A percentile compares a stretch with the other conserved stretches of the same genome.
These are phyloP conservation scores for Drosophila mauritiana DNA, from an alignment of 1,140 invertebrate species.

Conservation along the genomic window DNA sequence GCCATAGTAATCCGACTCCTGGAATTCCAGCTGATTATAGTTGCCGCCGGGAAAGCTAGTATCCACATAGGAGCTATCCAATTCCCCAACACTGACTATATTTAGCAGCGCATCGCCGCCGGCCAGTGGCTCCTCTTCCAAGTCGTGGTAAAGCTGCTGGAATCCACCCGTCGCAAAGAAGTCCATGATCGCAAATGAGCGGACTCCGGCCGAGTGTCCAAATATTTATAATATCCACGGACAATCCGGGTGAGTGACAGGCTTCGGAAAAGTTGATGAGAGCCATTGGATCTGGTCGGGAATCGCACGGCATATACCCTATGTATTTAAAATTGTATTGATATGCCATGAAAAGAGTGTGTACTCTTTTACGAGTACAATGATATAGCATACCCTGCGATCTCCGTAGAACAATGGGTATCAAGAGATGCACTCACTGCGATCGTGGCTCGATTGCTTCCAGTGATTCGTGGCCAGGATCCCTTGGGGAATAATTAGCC, in stretches of 20 bases:
- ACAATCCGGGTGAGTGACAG: background rate
- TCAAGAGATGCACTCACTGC: background rate
- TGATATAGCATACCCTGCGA: background rate
- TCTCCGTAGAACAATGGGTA: background rate
- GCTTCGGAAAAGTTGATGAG: background rate
- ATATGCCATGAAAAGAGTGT: no score
- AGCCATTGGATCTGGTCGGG: background rate
- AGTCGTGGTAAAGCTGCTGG: constrained; percentile 76
- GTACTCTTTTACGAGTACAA: no score
- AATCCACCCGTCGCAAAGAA: constrained; percentile 82
- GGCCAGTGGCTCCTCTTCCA: constrained; percentile 51
- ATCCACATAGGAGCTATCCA: constrained; percentile 48
- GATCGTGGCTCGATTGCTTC: constrained; percentile 12
- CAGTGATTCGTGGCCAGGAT: constrained; percentile 16
- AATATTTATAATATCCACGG: constrained; percentile 64
- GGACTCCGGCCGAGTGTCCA: constrained; percentile 40
- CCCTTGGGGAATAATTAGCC: constrained; percentile 76
- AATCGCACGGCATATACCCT: background rate
- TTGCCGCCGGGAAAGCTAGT: constrained; percentile 7
- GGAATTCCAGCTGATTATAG: constrained; percentile 6
- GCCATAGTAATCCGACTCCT: constrained; percentile 59
- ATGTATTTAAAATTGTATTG: no score
- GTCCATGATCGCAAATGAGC: constrained; percentile 69
- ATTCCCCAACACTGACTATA: background rate
- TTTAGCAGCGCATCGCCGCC: constrained; percentile 4